phyloP scores from a whole-genome alignment of 2,888 invertebrate genomes.

The Caenorhabditis sp. region DNA sequence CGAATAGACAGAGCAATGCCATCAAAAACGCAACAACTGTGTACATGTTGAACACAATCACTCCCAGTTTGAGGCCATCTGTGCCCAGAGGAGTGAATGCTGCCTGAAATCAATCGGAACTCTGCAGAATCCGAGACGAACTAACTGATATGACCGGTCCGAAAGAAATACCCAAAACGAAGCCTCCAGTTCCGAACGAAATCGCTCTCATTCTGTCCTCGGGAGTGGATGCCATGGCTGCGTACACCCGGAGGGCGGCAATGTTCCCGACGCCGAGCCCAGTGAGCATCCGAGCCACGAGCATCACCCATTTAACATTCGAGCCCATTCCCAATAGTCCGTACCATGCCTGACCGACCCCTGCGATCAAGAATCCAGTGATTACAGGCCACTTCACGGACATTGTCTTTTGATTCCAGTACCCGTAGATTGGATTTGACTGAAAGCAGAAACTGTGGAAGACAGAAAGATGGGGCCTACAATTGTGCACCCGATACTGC shows the following conservation, averaged over 20 bases:
- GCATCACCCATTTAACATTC: slow-evolving; percentile 60
- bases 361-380: slow-evolving; percentile 56
- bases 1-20: slow-evolving; percentile 40
- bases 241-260: slow-evolving; percentile 63
- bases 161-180: slow-evolving; percentile 65
- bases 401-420: slow-evolving; percentile 65
- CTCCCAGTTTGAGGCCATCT: slow-evolving; percentile 25
- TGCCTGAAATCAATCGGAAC: slow-evolving; percentile 23
- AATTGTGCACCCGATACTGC: slow-evolving; percentile 61
- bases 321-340: slow-evolving; percentile 48
- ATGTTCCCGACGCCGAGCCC: slow-evolving; percentile 64
- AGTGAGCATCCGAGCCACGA: slow-evolving; percentile 57
- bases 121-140: not conserved
- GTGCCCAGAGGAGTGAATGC: slow-evolving; percentile 59
- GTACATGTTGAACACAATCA: slow-evolving; percentile 55
- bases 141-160: slow-evolving; percentile 63
- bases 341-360: slow-evolving; percentile 59
- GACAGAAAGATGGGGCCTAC: slow-evolving; percentile 18
- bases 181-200: slow-evolving; percentile 65
- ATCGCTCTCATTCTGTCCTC: slow-evolving; percentile 62
- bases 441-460: slow-evolving; percentile 16
- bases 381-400: slow-evolving; percentile 57
- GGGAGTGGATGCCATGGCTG: slow-evolving; percentile 62
- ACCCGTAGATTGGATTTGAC: slow-evolving; percentile 62
- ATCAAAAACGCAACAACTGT: slow-evolving; percentile 61